Evolutionary conservation across 1,140 invertebrate genomes (phyloP).

Genomic region (Protaetia brevitarsis): DNA sequence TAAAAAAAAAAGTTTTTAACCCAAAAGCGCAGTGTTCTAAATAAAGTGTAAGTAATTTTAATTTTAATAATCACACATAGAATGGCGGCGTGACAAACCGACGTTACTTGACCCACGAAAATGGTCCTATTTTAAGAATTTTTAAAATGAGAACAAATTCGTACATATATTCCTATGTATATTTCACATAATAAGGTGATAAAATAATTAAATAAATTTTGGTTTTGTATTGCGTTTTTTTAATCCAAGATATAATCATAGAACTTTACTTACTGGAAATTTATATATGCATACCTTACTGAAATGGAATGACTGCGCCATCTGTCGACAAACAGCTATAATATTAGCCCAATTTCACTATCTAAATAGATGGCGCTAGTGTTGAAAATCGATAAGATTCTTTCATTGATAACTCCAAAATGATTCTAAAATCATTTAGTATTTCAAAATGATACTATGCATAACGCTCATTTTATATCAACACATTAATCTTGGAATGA

Average conservation of each 20-base stretch:
- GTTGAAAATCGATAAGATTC: too few relatives aligned
- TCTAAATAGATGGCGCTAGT: too few relatives aligned
- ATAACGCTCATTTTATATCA: too few relatives aligned
- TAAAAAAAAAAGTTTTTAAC: constrained; percentile 5
- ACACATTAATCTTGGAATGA: too few relatives aligned
- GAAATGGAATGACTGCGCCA: too few relatives aligned
- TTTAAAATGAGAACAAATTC: not conserved
- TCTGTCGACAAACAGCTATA: too few relatives aligned
- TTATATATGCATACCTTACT: not conserved
- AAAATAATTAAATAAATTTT: constrained; percentile 5
- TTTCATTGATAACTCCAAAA: too few relatives aligned
- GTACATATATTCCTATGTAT: constrained; percentile 10
- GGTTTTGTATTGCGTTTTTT: not conserved
- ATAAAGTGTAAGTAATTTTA: constrained; percentile 11
- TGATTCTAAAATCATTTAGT: too few relatives aligned
- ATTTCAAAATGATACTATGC: too few relatives aligned
- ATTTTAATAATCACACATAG: constrained; percentile 4
- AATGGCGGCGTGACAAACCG: not conserved
- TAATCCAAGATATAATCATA: not conserved
- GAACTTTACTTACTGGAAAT: not conserved
- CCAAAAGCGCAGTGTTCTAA: not conserved
- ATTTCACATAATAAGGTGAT: not conserved
- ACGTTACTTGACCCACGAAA: not conserved
- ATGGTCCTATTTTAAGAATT: constrained; percentile 14
- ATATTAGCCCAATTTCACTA: too few relatives aligned